These are phyloP conservation scores for Apis mellifera DNA, from an alignment of 1,140 invertebrate genomes.

Conservation along the genomic window Amel_HAv3.1 CM009932.2:6930001-6930500, in stretches of 20 bases:
- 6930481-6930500: slow-evolving; percentile 68
- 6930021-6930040: background rate
- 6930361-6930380: slow-evolving; percentile 68
- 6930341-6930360: slow-evolving; percentile 71
- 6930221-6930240: slow-evolving; percentile 57
- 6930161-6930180: slow-evolving; percentile 55
- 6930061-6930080: slow-evolving; percentile 71
- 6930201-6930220: slow-evolving; percentile 77
- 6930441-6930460: slow-evolving; percentile 72
- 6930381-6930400: slow-evolving; percentile 72
- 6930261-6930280: background rate
- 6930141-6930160: slow-evolving; percentile 75
- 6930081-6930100: slow-evolving; percentile 69
- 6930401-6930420: slow-evolving; percentile 61
- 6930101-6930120: slow-evolving; percentile 61
- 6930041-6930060: slow-evolving; percentile 55
- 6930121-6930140: slow-evolving; percentile 61
- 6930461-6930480: slow-evolving; percentile 70
- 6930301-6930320: slow-evolving; percentile 4
- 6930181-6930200: slow-evolving; percentile 69
- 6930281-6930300: background rate
- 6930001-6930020: background rate
- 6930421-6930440: slow-evolving; percentile 61
- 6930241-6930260: slow-evolving; percentile 68
- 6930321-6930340: slow-evolving; percentile 74